Base-by-base conservation (phyloP, 2,113 vertebrate genomes). In the Spea multiplicata region DNA sequence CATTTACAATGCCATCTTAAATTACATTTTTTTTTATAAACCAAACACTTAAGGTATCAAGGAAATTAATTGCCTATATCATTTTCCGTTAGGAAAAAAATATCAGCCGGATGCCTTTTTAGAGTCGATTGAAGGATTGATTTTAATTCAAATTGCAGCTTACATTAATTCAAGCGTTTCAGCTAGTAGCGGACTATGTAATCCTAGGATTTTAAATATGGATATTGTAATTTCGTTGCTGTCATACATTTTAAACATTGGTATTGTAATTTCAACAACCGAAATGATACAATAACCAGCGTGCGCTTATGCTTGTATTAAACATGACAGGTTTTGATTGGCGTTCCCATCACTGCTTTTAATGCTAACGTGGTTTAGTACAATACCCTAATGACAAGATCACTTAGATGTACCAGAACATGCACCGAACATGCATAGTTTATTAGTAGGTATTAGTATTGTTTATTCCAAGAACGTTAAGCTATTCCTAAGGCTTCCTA, bases 91-190 rank as follows among this genome's bases (percentile, higher is more conserved):
- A 83, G 84, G 84, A 80, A 87, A 87, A 85, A 84, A 87, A 85
- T 84, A 73, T 82, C 48, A 66, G 17, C 46, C 76, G 7, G 76
- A 44, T 83, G 48, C 73, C 72, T 83, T 81, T 86, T 84, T 17
- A 78, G 84, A 84, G 74, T 86, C 82, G 81, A 45, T 83, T 0
- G 3, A 78, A 86, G 74, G 73, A 86, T 87, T 85, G 88, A 88
- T 91, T 92, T 93, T 88, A 88, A 86, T 86, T 89, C 84, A 83
- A 86, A 86, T 85, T 90, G 83, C 84, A 84, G 89, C 88, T 88
- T 75, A 82, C 83, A 87, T 84, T 87, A 87, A 81, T 84, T 86
- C 83, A 86, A 12, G 82, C 47, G 61, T 83, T 81, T 72, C 53
- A 73, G 77, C 30, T 57, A 66, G 76, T 71, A 76, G 53, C 70